Evolutionary conservation across 2,797 vertebrate species (phyloP).

Genomic region (Lagorchestes hirsutus): DNA sequence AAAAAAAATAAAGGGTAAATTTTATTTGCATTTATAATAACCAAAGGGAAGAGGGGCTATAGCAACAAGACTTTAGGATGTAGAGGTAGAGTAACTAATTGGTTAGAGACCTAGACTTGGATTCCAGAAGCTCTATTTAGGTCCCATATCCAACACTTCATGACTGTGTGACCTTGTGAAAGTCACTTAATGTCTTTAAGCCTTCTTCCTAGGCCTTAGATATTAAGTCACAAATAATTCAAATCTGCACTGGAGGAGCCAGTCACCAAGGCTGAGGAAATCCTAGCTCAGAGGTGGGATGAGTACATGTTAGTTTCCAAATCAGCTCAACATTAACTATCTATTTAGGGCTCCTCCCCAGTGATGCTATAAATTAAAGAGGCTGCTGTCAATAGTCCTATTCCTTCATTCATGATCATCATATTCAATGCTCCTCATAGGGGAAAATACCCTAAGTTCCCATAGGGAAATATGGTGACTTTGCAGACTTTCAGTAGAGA

Average conservation of each 20-base stretch:
- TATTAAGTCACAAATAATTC: not conserved
- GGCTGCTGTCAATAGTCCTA: not conserved
- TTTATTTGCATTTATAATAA: not conserved
- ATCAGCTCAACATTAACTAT: not conserved
- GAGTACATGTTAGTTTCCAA: not conserved
- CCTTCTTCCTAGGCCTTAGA: not conserved
- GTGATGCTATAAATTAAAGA: not conserved
- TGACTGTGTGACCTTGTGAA: not conserved
- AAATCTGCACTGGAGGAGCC: not conserved
- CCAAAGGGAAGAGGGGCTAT: not conserved
- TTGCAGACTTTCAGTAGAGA: not conserved
- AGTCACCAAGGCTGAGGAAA: not conserved
- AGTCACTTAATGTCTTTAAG: not conserved
- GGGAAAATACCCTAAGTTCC: not conserved
- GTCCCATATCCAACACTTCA: not conserved
- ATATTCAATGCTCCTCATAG: not conserved
- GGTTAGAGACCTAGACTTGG: not conserved
- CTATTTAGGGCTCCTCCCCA: not conserved
- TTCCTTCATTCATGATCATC: not conserved
- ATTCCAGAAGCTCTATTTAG: not conserved
- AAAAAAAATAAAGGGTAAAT: not conserved
- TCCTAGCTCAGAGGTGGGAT: too few species aligned
- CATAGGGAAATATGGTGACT: not conserved
- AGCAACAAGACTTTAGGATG: not conserved
- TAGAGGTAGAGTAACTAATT: not conserved